Evolutionary conservation across 2,113 vertebrate species (phyloP).

Genomic region (Eolophus roseicapilla): DNA sequence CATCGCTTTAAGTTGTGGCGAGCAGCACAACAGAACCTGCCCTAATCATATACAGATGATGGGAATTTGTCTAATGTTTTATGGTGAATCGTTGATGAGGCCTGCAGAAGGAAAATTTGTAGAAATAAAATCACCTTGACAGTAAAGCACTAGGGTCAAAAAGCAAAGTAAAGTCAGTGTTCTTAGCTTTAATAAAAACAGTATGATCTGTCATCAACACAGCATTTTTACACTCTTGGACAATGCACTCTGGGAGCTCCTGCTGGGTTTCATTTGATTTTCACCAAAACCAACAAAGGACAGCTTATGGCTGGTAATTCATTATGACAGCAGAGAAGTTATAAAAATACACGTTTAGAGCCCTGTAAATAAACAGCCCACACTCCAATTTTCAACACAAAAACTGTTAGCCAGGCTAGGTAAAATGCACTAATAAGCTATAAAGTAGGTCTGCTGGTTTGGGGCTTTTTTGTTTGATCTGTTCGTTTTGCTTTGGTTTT

Average conservation of each 20-base stretch:
- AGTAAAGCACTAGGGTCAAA: slow-evolving; percentile 87
- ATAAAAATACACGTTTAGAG: slow-evolving; percentile 76
- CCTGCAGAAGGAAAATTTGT: slow-evolving; percentile 88
- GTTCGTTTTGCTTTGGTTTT: not conserved
- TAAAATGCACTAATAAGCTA: not conserved
- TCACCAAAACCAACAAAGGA: slow-evolving; percentile 82
- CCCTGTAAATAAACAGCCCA: slow-evolving; percentile 74
- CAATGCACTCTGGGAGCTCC: slow-evolving; percentile 83
- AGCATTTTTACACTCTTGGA: slow-evolving; percentile 82
- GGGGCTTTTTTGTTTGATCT: not conserved
- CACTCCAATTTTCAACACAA: slow-evolving; percentile 44
- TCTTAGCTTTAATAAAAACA: slow-evolving; percentile 92
- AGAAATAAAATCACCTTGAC: slow-evolving; percentile 91
- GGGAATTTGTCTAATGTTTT: slow-evolving; percentile 84
- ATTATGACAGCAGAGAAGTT: slow-evolving; percentile 83
- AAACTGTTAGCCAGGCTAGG: not conserved
- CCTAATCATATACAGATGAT: slow-evolving; percentile 91
- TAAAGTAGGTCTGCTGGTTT: not conserved
- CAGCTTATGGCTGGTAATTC: slow-evolving; percentile 83
- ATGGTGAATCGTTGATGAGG: slow-evolving; percentile 80
- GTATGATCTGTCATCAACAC: slow-evolving; percentile 88
- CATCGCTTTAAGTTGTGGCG: slow-evolving; percentile 46
- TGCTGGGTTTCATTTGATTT: slow-evolving; percentile 89
- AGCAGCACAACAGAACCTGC: slow-evolving; percentile 73
- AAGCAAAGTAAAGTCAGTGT: slow-evolving; percentile 86